These are phyloP conservation scores for Prolemur simus DNA, from an alignment of 2,113 vertebrate genomes.

Conservation along the genomic window DNA sequence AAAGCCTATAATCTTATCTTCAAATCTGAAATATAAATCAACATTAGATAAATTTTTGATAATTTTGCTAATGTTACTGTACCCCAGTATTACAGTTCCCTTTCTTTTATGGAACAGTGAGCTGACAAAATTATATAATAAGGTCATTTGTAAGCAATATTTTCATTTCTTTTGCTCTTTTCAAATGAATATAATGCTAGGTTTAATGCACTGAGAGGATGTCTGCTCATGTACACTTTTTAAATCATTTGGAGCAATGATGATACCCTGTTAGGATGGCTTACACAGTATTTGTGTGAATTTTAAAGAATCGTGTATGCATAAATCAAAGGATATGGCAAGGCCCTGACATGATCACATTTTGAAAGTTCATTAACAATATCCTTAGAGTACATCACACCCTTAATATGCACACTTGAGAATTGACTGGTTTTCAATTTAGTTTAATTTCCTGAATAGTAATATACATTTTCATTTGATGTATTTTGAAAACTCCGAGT, in stretches of 20 bases:
- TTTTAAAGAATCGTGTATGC: slow-evolving; percentile 29
- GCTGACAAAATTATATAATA: slow-evolving; percentile 47
- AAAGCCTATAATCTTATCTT: slow-evolving; percentile 15
- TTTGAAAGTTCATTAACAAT: slow-evolving; percentile 63
- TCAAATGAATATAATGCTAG: slow-evolving; percentile 40
- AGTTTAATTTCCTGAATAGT: slow-evolving; percentile 60
- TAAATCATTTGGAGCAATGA: slow-evolving; percentile 40
- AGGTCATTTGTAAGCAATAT: slow-evolving; percentile 56
- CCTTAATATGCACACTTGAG: slow-evolving; percentile 58
- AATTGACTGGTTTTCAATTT: slow-evolving; percentile 63
- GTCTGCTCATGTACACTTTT: slow-evolving; percentile 1
- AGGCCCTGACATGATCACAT: slow-evolving; percentile 45
- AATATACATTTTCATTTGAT: slow-evolving; percentile 53
- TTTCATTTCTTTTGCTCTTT: slow-evolving; percentile 64
- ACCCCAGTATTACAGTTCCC: background rate
- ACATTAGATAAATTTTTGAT: slow-evolving; percentile 21
- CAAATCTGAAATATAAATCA: slow-evolving; percentile 39
- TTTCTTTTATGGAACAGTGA: slow-evolving; percentile 52
- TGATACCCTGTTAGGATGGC: background rate
- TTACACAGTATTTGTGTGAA: background rate
- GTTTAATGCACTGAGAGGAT: background rate
- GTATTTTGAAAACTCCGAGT: slow-evolving; percentile 33
- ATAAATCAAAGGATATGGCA: slow-evolving; percentile 28
- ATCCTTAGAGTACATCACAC: slow-evolving; percentile 26
- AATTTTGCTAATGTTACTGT: slow-evolving; percentile 42